Evolutionary conservation across 2,113 vertebrate genomes (phyloP), one percentile per base, ranked within the genome.

Genomic region (Festucalex cinctus): DNA sequence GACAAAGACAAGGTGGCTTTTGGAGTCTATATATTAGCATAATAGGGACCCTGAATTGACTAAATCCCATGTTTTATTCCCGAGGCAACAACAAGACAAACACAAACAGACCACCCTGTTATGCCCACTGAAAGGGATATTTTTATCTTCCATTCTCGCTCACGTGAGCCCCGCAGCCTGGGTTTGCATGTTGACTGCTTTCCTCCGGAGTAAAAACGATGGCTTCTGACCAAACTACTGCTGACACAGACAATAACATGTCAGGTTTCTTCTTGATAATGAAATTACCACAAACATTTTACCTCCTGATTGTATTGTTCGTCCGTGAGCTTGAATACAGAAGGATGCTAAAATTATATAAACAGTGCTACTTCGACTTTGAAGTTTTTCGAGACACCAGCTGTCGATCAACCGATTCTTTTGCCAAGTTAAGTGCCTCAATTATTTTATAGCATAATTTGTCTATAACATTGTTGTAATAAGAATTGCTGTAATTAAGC

Each of bases 41-140:
- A 83, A 82, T 81, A 75, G 70, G 80, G 59, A 13, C 46, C 26
- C 41, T 76, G 76, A 84, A 90, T 82, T 65, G 65, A 63, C 66
- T 70, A 71, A 83, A 87, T 85, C 74, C 75, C 59, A 73, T 73
- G 80, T 83, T 75, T 69, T 43, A 73, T 75, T 78, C 83, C 80
- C 20, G 59, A 83, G 79, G 83, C 77, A 80, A 82, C 65, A 86
- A 84, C 70, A 81, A 74, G 81, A 78, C 70, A 77, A 65, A n/a
- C 66, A 76, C 49, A 82, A 67, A 37, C 64, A 70, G 84, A 87
- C 86, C 85, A 85, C 85, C 83, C 73, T 65, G 82, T 66, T 63
- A 43, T 66, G 53, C 67, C 57, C 62, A 39, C 74, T 20, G 44
- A 54, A 79, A 51, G 69, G 54, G 24, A 53, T 84, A 69, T 81